Conservation (phyloP, 37 sponge, comb jelly and placozoan species). For the Geodia barretti region DNA sequence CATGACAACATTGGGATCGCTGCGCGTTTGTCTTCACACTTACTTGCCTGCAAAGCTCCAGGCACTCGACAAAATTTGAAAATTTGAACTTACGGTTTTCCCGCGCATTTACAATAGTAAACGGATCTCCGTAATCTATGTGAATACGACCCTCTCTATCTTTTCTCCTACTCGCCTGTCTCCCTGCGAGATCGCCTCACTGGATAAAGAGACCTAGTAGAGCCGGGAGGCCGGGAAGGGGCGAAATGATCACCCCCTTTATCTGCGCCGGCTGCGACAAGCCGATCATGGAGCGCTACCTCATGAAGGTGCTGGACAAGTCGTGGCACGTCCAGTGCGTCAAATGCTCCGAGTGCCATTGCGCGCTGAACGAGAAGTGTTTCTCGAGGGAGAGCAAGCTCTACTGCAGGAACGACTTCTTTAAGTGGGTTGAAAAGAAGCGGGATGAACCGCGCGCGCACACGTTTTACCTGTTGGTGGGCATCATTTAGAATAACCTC, state of each 20-base stretch:
- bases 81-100: too few relatives aligned
- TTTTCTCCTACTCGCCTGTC: background rate
- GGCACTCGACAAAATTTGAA: too few relatives aligned
- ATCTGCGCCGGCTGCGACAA: constrained; percentile 72
- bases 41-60: too few relatives aligned
- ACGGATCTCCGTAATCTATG: too few relatives aligned
- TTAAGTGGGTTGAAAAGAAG: constrained; percentile 59
- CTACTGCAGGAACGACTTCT: constrained; percentile 88
- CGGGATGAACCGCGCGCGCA: background rate
- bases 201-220: background rate
- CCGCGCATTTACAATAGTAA: too few relatives aligned
- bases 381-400: constrained; percentile 86
- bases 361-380: constrained; percentile 88
- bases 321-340: constrained; percentile 92
- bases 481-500: background rate
- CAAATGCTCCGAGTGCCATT: constrained; percentile 85
- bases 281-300: constrained; percentile 78
- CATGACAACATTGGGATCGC: background rate
- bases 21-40: too few relatives aligned
- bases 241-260: constrained; percentile 56
- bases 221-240: background rate
- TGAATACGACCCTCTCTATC: too few relatives aligned
- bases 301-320: constrained; percentile 85
- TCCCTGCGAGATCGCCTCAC: background rate
- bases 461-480: background rate